Base-by-base conservation (phyloP, 2,797 vertebrate genomes). In the Eulemur albifrons region DNA sequence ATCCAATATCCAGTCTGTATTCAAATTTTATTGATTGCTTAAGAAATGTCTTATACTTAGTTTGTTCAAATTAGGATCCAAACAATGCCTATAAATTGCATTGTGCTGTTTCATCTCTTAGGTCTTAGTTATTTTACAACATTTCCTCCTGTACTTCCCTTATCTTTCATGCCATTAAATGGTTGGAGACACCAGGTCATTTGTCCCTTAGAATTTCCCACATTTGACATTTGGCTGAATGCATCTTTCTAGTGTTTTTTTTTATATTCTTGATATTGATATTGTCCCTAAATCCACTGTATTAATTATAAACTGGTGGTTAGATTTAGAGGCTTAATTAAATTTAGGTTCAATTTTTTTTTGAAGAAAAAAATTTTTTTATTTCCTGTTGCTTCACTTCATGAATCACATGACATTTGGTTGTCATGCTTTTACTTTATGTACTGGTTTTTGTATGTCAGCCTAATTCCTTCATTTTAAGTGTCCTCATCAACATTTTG, bases 271-370 rank as follows among this genome's bases (percentile, higher is more conserved):
- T 67, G 38, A 89, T 89, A n/a, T 59, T 88, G 8, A 38, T 61
- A 30, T 69, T 76, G 6, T 90, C 52, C 70, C 45, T 75, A 76
- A 90, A 77, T 63, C 18, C 61, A 32, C 6, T 88, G 12, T 45
- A 27, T 48, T 48, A 38, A 54, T 15, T 87, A n/a, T 87, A 63
- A 65, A 73, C n/a, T 50, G 25, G 23, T 88, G 40, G 9, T 83
- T 75, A 77, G 61, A 92, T 57, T 67, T 45, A 70, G 43, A 90
- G 45, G 17, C n/a, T 80, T 91, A 69, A 77, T 88, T 88, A 93
- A 89, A 69, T 70, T 93, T 84, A 91, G 20, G 7, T 48, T 95
- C 25, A 61, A 5, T 80, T 80, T 77, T 90, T 48, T 95, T 95
- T 61, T 52, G n/a, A 92, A 72, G 40, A 84, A 90, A 84, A 87